These are phyloP conservation scores for Zhengitettix transpicula DNA, from an alignment of 2,888 invertebrate species.

Conservation along the genomic window DNA sequence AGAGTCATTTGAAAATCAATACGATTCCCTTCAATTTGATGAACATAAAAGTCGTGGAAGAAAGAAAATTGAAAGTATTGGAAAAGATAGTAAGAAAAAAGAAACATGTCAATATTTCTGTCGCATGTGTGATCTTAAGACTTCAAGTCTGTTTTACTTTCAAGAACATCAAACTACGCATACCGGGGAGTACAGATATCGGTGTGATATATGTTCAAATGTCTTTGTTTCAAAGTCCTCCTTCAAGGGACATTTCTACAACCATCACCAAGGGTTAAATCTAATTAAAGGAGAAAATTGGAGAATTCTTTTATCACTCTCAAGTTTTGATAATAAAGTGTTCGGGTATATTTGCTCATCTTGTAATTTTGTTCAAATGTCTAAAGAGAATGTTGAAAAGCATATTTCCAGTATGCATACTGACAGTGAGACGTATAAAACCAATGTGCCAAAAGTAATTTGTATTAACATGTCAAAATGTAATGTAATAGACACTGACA, in stretches of 20 bases:
- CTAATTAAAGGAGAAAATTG: neutral
- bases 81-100: conserved; percentile 9
- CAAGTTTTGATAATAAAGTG: conserved; percentile 19
- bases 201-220: conserved; percentile 41
- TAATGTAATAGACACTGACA: conserved; percentile 23
- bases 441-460: conserved; percentile 29
- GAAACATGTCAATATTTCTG: conserved; percentile 4
- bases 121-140: conserved; percentile 9
- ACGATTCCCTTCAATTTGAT: conserved; percentile 18
- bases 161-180: conserved; percentile 60
- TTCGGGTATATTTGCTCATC: conserved; percentile 48
- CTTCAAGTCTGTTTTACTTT: conserved; percentile 23
- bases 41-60: conserved; percentile 21
- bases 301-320: conserved; percentile 15
- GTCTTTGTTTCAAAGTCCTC: conserved; percentile 6
- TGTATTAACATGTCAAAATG: conserved; percentile 24
- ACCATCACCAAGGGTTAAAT: conserved; percentile 5
- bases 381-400: conserved; percentile 37
- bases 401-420: conserved; percentile 40
- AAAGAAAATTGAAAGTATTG: conserved; percentile 4
- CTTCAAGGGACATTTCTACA: conserved; percentile 11
- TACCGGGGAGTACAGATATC: conserved; percentile 58
- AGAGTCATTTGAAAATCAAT: conserved; percentile 31
- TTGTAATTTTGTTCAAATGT: conserved; percentile 58
- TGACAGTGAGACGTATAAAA: conserved; percentile 20